phyloP scores from a whole-genome alignment of 2,113 vertebrate species.

The Chionis minor region DNA sequence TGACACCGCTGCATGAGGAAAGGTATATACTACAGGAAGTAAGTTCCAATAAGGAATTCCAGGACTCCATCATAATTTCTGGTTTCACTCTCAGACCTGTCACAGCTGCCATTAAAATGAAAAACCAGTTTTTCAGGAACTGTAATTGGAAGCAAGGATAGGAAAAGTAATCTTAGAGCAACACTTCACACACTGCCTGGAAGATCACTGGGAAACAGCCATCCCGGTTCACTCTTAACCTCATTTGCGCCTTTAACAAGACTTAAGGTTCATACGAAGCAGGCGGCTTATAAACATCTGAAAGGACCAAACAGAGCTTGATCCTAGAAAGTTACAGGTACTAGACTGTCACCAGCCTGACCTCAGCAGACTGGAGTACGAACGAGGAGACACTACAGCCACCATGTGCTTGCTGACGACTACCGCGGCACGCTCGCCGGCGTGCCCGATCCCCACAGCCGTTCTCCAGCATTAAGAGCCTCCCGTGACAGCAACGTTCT shows the following conservation, averaged over 20 bases:
- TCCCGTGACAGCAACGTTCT: neutral
- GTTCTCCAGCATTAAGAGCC: neutral
- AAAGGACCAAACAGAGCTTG: neutral
- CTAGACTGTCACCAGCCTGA: neutral
- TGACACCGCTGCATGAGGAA: neutral
- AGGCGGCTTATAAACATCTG: neutral
- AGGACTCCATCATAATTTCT: constrained; percentile 20
- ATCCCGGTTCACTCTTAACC: neutral
- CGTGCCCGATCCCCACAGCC: neutral
- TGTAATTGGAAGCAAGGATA: neutral
- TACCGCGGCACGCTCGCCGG: accelerated
- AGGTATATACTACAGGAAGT: neutral
- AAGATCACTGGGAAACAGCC: neutral
- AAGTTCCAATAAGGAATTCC: neutral
- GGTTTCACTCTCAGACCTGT: constrained; percentile 22
- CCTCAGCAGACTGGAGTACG: neutral
- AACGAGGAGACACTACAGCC: neutral
- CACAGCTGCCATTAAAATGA: constrained; percentile 24
- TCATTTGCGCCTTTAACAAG: neutral
- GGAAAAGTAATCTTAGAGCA: constrained; percentile 3
- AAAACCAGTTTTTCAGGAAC: constrained; percentile 34
- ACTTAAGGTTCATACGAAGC: neutral
- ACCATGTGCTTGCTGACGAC: neutral
- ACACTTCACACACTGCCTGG: neutral
- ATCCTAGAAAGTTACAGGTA: neutral